These are phyloP conservation scores for Podotricha telesiphe DNA, from an alignment of 2,888 invertebrate genomes.

Conservation along the genomic window DNA sequence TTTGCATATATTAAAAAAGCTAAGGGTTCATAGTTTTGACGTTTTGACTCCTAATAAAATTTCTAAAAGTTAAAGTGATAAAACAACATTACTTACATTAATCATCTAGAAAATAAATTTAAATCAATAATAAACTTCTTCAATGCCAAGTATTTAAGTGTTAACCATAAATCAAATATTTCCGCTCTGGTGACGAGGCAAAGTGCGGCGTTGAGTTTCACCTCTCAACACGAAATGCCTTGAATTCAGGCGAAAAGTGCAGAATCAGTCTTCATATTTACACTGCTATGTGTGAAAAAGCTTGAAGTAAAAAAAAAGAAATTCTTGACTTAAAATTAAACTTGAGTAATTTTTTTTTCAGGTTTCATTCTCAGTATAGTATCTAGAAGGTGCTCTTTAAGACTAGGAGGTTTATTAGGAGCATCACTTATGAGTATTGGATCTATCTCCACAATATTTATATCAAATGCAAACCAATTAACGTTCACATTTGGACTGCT, in stretches of 20 bases:
- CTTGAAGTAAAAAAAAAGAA: too few species aligned
- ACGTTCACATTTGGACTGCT: slow-evolving; percentile 82
- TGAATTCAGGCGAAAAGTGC: too few species aligned
- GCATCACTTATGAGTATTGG: slow-evolving; percentile 78
- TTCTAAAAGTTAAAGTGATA: neutral
- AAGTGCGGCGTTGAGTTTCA: too few species aligned
- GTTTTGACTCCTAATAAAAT: neutral
- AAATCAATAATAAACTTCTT: neutral
- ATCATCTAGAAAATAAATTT: neutral
- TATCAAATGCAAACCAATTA: slow-evolving; percentile 81
- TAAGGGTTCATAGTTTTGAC: neutral
- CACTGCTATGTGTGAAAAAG: too few species aligned
- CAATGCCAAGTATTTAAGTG: neutral
- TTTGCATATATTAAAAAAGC: neutral
- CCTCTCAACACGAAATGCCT: too few species aligned
- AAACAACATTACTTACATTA: neutral
- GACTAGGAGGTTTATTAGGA: slow-evolving; percentile 83
- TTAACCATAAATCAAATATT: neutral
- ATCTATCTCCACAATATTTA: slow-evolving; percentile 79
- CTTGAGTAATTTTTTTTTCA: slow-evolving; percentile 57
- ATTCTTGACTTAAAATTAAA: too few species aligned
- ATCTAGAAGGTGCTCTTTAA: slow-evolving; percentile 78
- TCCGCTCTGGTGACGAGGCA: too few species aligned
- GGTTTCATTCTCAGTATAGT: slow-evolving; percentile 84
- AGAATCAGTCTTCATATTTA: too few species aligned